A percentile compares a stretch with the other conserved stretches of the same genome.
Evolutionary conservation across 2,888 invertebrate genomes (phyloP).

Genomic region (Patella ulyssiponensis): DNA sequence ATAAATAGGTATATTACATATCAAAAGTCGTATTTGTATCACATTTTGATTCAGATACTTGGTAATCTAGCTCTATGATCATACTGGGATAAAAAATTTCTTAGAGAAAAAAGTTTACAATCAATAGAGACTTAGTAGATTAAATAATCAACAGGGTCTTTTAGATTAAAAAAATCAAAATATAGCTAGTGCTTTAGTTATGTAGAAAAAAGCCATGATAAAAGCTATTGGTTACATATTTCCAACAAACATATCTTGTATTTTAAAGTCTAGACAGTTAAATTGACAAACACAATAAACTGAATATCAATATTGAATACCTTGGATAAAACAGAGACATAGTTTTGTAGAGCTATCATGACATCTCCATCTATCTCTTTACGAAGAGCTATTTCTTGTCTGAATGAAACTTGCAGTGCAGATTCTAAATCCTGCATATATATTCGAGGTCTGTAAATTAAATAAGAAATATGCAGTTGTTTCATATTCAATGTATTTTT

Average conservation of each 20-base stretch:
- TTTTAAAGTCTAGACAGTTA: neutral
- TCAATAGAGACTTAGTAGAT: no score
- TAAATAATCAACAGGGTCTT: no score
- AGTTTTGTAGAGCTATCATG: slow-evolving; percentile 82
- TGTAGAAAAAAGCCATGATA: no score
- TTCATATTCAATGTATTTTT: neutral
- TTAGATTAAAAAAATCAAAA: no score
- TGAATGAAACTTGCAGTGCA: slow-evolving; percentile 85
- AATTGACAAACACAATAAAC: neutral
- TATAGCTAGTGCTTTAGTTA: no score
- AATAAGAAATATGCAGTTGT: neutral
- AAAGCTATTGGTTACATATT: no score
- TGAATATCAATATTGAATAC: slow-evolving; percentile 44
- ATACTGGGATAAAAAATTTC: no score
- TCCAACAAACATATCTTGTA: neutral
- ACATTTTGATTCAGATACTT: no score
- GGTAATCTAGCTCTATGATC: no score
- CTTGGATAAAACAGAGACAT: slow-evolving; percentile 80
- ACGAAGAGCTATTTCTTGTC: slow-evolving; percentile 85
- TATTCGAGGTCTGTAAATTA: slow-evolving; percentile 69
- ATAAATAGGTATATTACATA: no score
- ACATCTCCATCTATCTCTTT: slow-evolving; percentile 81
- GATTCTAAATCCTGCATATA: slow-evolving; percentile 91
- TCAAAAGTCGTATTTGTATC: no score
- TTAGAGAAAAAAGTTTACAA: no score